Percentiles rank a stretch among this genome's conserved stretches.
phyloP scores from a whole-genome alignment of 2,113 vertebrate species.

The Scytalopus superciliaris region DNA sequence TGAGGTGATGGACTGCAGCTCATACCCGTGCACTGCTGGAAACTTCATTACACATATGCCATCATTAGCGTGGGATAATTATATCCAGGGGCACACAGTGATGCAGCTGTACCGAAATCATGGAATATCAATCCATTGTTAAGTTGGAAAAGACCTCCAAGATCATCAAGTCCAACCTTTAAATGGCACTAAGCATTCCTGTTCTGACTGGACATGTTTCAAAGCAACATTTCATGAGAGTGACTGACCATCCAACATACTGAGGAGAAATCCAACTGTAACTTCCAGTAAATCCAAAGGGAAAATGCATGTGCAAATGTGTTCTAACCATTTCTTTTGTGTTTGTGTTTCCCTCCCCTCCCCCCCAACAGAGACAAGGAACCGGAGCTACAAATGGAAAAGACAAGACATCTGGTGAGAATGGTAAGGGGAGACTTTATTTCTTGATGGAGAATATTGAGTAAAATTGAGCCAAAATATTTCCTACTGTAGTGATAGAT shows the following conservation, averaged over 20 bases:
- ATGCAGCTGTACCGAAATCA: neutral
- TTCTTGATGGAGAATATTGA: neutral
- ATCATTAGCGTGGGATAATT: neutral
- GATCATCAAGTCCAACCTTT: neutral
- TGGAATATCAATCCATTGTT: neutral
- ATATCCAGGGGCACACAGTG: neutral
- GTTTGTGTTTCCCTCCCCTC: neutral
- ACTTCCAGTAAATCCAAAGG: neutral
- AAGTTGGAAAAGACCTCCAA: neutral
- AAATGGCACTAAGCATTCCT: neutral
- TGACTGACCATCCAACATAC: neutral
- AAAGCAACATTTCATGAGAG: neutral
- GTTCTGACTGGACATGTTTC: neutral
- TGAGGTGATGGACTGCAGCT: neutral
- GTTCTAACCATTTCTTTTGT: neutral
- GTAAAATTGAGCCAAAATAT: neutral
- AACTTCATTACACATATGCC: neutral
- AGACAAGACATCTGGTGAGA: slow-evolving; percentile 87
- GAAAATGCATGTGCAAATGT: neutral
- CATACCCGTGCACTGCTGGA: neutral
- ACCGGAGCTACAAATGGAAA: slow-evolving; percentile 86
- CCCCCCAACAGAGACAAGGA: slow-evolving; percentile 84
- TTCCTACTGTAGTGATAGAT: neutral
- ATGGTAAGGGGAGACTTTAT: slow-evolving; percentile 77
- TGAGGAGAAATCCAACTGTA: neutral